Percentiles rank a stretch among this genome's conserved stretches.
phyloP scores from a whole-genome alignment of 2,113 vertebrate species.

The Leptocoma aspasia region DNA sequence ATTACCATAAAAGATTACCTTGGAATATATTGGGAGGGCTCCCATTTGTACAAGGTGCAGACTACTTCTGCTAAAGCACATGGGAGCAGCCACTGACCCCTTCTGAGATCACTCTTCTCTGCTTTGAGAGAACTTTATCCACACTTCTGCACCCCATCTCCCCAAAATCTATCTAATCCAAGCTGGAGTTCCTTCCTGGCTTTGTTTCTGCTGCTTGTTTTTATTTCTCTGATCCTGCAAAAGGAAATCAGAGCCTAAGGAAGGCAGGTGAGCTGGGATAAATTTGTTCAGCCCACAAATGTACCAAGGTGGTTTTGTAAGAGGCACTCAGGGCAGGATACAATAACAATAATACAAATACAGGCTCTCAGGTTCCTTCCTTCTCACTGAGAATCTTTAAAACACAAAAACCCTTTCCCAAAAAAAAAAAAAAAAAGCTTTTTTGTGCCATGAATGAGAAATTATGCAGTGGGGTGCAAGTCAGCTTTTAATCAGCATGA shows the following conservation, averaged over 20 bases:
- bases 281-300: background rate
- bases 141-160: background rate
- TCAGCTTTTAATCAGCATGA: background rate
- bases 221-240: background rate
- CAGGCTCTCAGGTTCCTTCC: background rate
- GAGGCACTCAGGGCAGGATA: background rate
- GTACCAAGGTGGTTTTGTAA: background rate
- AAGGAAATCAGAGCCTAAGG: background rate
- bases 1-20: slow-evolving; percentile 8
- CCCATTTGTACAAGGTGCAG: background rate
- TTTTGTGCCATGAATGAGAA: background rate
- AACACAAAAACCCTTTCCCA: background rate
- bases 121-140: background rate
- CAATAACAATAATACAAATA: background rate
- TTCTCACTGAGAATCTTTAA: background rate
- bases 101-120: background rate
- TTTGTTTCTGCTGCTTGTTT: background rate
- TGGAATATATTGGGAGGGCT: background rate
- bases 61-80: background rate
- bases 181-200: background rate
- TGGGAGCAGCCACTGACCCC: background rate
- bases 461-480: background rate
- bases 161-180: background rate
- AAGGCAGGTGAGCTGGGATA: background rate
- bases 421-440: background rate